A percentile compares a stretch with the other conserved stretches of the same genome.
Conservation (phyloP, 2,888 invertebrate genomes). For the Microctonus brassicae region DNA sequence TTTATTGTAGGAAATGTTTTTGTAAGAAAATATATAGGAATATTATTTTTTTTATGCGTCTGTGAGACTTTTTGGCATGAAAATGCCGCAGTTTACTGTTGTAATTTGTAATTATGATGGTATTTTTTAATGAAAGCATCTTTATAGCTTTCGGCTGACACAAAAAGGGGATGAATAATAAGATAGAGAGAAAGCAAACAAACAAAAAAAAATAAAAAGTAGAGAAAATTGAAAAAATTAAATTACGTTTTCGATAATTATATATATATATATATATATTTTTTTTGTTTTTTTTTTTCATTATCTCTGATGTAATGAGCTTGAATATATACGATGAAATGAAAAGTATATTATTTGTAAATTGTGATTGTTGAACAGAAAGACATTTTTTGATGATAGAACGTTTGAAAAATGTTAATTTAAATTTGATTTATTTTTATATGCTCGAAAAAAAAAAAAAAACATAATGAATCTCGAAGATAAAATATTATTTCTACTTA, state of each 20-base stretch:
- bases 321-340: neutral
- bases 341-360: constrained; percentile 1
- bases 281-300: neutral
- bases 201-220: neutral
- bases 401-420: neutral
- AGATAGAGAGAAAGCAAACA: neutral
- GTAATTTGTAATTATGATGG: constrained; percentile 3
- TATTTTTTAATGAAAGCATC: constrained; percentile 10
- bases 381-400: neutral
- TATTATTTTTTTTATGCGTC: neutral
- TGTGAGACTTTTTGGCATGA: constrained; percentile 14
- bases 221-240: neutral
- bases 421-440: constrained; percentile 4
- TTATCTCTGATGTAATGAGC: neutral
- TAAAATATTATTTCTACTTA: neutral
- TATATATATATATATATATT: too few species aligned
- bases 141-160: neutral
- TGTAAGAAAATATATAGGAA: neutral
- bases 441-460: neutral
- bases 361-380: neutral
- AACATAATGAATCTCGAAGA: neutral
- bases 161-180: neutral
- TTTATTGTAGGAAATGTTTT: neutral
- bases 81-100: neutral
- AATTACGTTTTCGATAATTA: neutral